Conservation (phyloP, 2,113 vertebrate species). For the Peucedramus taeniatus region DNA sequence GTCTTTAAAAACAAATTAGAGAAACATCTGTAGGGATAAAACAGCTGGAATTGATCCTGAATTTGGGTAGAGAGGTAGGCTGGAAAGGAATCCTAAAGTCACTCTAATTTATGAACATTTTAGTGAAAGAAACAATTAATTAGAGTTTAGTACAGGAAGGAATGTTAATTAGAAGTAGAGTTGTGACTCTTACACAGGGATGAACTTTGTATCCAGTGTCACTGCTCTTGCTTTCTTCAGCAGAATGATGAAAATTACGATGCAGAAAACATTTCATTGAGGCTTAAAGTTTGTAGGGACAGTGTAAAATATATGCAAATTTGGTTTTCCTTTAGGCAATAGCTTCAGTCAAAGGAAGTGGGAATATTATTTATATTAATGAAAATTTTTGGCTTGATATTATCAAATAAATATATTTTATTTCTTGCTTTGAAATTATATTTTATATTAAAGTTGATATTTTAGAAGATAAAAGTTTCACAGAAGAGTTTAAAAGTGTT, state of each 20-base stretch:
- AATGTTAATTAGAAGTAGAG: neutral
- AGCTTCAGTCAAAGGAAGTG: neutral
- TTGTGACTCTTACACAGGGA: neutral
- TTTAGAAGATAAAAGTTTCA: neutral
- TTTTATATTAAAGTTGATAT: neutral
- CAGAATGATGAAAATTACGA: neutral
- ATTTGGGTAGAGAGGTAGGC: neutral
- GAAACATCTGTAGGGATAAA: neutral
- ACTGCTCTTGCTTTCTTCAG: neutral
- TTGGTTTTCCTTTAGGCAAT: neutral
- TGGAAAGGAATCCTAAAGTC: neutral
- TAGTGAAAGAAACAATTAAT: neutral
- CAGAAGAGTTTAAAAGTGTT: neutral
- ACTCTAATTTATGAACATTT: neutral
- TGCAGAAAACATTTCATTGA: neutral
- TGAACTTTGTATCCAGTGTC: neutral
- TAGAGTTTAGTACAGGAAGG: neutral
- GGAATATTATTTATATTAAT: neutral
- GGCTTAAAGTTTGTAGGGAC: neutral
- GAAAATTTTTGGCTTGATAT: neutral
- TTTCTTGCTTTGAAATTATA: neutral
- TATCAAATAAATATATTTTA: neutral
- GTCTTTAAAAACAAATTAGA: neutral
- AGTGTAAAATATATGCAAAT: neutral
- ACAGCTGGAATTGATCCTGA: neutral